These are phyloP conservation scores for Sphenopsis melanotis DNA, from an alignment of 2,797 vertebrate species.

Conservation along the genomic window DNA sequence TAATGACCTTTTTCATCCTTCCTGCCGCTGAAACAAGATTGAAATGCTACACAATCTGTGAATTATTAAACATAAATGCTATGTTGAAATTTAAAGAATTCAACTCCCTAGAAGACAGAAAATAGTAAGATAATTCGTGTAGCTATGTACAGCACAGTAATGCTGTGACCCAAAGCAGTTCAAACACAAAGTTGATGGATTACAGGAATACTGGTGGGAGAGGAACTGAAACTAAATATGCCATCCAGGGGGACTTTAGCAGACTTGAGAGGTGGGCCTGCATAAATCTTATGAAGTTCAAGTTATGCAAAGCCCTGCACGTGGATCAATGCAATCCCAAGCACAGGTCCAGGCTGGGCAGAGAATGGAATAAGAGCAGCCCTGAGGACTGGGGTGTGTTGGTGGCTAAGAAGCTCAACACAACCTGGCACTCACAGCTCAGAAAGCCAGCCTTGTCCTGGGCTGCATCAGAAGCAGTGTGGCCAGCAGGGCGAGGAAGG, in stretches of 20 bases:
- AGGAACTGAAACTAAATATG: background rate
- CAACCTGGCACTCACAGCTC: background rate
- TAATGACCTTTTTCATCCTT: background rate
- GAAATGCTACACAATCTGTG: background rate
- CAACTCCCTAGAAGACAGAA: background rate
- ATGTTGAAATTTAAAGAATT: background rate
- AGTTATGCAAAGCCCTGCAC: background rate
- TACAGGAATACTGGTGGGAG: background rate
- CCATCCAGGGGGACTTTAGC: background rate
- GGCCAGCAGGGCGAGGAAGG: accelerated
- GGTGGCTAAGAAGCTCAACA: background rate
- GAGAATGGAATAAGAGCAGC: background rate
- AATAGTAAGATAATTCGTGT: background rate
- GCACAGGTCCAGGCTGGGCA: background rate
- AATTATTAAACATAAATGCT: background rate
- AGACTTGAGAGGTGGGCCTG: background rate
- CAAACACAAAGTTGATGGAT: background rate
- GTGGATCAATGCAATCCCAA: background rate
- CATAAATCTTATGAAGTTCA: background rate
- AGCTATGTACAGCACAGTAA: background rate
- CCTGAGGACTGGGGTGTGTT: background rate
- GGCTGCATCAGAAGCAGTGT: accelerated
- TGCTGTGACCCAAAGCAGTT: background rate
- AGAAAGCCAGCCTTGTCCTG: background rate
- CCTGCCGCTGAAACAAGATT: background rate